These are phyloP conservation scores for Homarus gammarus DNA, from an alignment of 2,888 invertebrate species.

Conservation along the genomic window DNA sequence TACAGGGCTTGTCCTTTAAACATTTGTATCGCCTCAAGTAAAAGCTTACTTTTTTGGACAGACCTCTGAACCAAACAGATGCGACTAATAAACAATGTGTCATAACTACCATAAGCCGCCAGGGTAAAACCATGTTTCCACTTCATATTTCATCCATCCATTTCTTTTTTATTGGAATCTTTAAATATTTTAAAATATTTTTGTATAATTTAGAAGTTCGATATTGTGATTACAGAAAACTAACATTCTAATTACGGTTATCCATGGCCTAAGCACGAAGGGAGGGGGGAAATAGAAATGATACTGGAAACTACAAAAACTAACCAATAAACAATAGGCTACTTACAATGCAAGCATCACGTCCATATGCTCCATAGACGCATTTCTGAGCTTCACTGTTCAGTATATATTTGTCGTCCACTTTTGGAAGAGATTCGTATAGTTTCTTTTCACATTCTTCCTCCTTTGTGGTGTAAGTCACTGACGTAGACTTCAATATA, in stretches of 20 bases:
- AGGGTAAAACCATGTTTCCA: too few relatives aligned
- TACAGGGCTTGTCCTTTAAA: too few relatives aligned
- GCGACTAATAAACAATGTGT: too few relatives aligned
- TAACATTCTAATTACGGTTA: not conserved
- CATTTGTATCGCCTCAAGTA: too few relatives aligned
- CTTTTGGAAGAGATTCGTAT: conserved; percentile 39
- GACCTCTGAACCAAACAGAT: too few relatives aligned
- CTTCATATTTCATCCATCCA: too few relatives aligned
- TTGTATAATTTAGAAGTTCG: too few relatives aligned
- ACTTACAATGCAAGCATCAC: conserved; percentile 72
- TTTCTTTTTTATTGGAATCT: too few relatives aligned
- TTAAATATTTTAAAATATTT: too few relatives aligned
- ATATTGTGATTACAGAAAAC: too few relatives aligned
- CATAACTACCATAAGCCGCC: too few relatives aligned
- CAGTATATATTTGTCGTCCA: conserved; percentile 33
- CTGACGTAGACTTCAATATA: conserved; percentile 45
- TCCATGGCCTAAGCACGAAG: not conserved
- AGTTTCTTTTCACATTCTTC: conserved; percentile 53
- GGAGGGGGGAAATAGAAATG: not conserved
- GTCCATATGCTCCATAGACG: conserved; percentile 51
- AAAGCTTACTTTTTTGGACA: too few relatives aligned
- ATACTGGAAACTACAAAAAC: not conserved
- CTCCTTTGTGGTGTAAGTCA: conserved; percentile 38
- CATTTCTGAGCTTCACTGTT: conserved; percentile 54
- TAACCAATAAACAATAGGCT: not conserved